Conservation (phyloP, 2,113 vertebrate species). For the Dendropsophus ebraccatus region DNA sequence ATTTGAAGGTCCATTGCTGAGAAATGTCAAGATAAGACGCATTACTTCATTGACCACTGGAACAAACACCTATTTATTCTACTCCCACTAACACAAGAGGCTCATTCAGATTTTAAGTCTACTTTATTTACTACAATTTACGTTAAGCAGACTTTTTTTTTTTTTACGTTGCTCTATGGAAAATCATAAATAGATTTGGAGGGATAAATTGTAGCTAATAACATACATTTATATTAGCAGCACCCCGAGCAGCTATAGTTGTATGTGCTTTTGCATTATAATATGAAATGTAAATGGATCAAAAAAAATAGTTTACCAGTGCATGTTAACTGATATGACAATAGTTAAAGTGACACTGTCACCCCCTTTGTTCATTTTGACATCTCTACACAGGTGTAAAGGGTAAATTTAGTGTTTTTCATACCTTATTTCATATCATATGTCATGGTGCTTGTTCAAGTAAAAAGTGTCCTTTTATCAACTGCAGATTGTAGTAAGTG, state of each 20-base stretch:
- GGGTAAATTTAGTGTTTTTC: no score
- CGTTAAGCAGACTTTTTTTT: neutral
- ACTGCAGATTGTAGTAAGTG: no score
- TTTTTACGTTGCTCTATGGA: no score
- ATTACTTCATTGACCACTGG: slow-evolving; percentile 23
- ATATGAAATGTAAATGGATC: neutral
- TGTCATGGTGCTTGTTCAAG: no score
- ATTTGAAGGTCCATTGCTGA: slow-evolving; percentile 37
- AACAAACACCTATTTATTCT: slow-evolving; percentile 7
- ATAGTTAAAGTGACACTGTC: no score
- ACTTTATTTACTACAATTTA: neutral
- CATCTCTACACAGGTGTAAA: no score
- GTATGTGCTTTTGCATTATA: neutral
- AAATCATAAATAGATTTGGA: neutral
- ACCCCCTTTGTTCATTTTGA: no score
- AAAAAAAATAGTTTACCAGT: neutral
- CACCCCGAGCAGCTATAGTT: neutral
- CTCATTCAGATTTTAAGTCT: neutral
- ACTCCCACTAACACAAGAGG: neutral
- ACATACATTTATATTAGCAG: neutral
- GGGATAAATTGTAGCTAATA: neutral
- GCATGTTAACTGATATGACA: no score
- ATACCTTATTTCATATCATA: no score
- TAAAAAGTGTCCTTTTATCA: no score
- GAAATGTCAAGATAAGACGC: slow-evolving; percentile 23